Evolutionary conservation across 2,888 invertebrate genomes (phyloP), one percentile per base, ranked within the genome.

Genomic region (Blastobasis adustella): DNA sequence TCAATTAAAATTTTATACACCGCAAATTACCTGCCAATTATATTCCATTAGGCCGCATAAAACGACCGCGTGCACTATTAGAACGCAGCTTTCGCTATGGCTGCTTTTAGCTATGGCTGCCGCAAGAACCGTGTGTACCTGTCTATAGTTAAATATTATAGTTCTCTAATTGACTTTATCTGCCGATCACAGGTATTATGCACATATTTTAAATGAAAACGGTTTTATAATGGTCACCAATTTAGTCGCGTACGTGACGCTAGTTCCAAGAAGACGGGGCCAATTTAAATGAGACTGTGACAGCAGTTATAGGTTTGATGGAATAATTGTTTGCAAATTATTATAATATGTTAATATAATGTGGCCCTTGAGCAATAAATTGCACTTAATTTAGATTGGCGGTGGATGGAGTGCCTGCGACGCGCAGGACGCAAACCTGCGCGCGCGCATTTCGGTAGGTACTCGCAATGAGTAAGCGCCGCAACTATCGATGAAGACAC

Each of bases 1-100:
- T 85, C 75, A 83, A 86, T 83, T 84, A 82, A 82, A 80, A 79
- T 78, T 82, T 80, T 78, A 82, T 82, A 73, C 76, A 69, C 71
- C 69, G 60, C 74, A 84, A 85, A 85, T 84, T 80, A 82, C 82
- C 71, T 71, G 71, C 73, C 82, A 79, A 82, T 86, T 85, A 84
- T 79, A 69, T 76, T 71, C 74, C 76, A 81, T 83, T 79, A 80
- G 68, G 67, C 63, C 63, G 68, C 65, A 66, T 70, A 67, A 73
- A 76, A 66, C 60, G 64, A 69, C 63, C 63, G 62, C 63, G 57
- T 23, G 62, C 61, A 63, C 65, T 63, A 66, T 67, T 69, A 63
- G 58, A 62, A 61, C 23, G 23, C 23, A 23, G 23, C 23, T 23
- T 23, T 23, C 23, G 23, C 23, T 23, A 23, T 2, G 23, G 23